Conservation (phyloP, 2,888 invertebrate genomes). For the Scaptomyza polygonia region DNA sequence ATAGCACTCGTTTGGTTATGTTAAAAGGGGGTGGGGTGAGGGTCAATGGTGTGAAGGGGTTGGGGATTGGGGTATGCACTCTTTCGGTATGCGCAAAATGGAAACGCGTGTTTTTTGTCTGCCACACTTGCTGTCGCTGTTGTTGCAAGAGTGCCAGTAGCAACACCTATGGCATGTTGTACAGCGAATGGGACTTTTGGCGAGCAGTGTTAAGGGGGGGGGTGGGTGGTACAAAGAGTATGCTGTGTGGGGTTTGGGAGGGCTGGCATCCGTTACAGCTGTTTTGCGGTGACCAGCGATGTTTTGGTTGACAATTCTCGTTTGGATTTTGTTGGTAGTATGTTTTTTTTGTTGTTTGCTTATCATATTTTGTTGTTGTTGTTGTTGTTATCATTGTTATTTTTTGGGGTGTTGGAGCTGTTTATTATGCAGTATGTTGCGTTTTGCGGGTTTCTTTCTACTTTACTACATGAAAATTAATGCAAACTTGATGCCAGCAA, state of each 20-base stretch:
- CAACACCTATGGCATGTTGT: constrained; percentile 18
- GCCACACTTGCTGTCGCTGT: constrained; percentile 41
- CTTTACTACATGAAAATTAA: no score
- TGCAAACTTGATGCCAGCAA: constrained; percentile 13
- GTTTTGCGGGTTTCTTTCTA: constrained; percentile 13
- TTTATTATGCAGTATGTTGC: constrained; percentile 73
- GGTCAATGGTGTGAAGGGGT: not conserved
- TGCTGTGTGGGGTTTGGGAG: no score
- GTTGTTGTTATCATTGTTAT: constrained; percentile 26
- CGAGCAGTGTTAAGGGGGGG: constrained; percentile 16
- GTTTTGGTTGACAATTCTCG: constrained; percentile 75
- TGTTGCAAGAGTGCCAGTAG: constrained; percentile 14
- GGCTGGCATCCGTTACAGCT: constrained; percentile 68
- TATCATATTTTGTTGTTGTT: constrained; percentile 50
- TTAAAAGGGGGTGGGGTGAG: not conserved
- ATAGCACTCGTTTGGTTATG: constrained; percentile 34
- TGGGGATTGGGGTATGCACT: constrained; percentile 17
- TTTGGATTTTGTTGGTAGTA: constrained; percentile 63
- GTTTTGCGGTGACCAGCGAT: constrained; percentile 73
- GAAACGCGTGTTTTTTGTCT: constrained; percentile 67
- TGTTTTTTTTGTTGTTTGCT: constrained; percentile 38
- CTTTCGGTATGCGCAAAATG: constrained; percentile 64
- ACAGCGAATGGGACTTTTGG: constrained; percentile 4
- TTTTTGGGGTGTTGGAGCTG: constrained; percentile 37
- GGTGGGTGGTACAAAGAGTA: no score